Conservation (phyloP, 2,113 vertebrate genomes). For the Syrmaticus mikado region DNA sequence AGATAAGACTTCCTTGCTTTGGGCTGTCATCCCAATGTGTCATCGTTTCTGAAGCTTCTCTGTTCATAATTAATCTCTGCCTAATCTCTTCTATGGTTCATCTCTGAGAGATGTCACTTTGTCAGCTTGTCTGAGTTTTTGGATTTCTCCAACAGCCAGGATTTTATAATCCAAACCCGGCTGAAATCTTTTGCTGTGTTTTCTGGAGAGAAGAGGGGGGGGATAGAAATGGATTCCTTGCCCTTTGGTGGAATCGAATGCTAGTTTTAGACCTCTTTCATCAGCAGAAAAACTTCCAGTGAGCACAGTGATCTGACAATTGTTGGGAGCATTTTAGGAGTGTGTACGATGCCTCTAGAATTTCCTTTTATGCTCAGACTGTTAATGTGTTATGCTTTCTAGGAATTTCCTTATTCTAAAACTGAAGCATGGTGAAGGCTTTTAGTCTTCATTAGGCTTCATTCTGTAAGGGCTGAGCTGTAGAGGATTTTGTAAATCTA, state of each 20-base stretch:
- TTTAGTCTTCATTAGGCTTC: not conserved
- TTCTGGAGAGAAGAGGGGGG: not conserved
- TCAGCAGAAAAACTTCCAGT: not conserved
- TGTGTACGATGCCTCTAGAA: not conserved
- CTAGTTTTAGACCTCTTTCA: not conserved
- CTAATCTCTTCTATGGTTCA: fast-evolving
- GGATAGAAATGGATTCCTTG: not conserved
- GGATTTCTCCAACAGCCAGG: not conserved
- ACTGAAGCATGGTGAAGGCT: not conserved
- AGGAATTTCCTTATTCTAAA: not conserved
- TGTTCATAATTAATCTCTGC: not conserved
- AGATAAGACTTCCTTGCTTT: not conserved
- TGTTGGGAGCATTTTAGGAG: not conserved
- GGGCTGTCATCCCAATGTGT: not conserved
- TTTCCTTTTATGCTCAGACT: not conserved
- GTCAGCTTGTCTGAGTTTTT: not conserved
- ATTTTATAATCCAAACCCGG: not conserved
- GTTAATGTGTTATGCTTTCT: not conserved
- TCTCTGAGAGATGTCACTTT: not conserved
- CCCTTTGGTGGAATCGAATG: not conserved
- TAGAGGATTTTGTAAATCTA: not conserved
- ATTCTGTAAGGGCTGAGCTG: not conserved
- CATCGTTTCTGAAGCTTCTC: not conserved
- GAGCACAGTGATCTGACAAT: not conserved
- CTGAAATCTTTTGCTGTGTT: not conserved